A percentile compares a stretch with the other conserved stretches of the same genome.
Evolutionary conservation across 2,797 vertebrate species (phyloP).

Genomic region (Alauda arvensis): DNA sequence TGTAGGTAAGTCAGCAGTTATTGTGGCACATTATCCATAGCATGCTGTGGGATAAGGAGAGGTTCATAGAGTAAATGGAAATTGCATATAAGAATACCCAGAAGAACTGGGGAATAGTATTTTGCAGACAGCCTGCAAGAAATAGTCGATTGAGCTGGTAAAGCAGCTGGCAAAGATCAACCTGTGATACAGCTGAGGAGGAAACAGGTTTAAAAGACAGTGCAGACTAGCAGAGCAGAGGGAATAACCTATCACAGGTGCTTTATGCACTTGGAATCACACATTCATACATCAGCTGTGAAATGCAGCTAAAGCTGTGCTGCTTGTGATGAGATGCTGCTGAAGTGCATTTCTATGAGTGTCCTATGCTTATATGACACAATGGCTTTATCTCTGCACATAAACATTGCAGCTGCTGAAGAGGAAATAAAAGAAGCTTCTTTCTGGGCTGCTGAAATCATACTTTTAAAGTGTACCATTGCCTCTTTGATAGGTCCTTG

Average conservation of each 20-base stretch:
- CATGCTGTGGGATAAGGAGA: background rate
- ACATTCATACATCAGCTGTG: background rate
- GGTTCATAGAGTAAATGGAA: background rate
- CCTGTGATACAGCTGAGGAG: background rate
- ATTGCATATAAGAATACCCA: background rate
- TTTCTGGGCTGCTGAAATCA: background rate
- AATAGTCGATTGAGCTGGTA: background rate
- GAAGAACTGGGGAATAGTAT: background rate
- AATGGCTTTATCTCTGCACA: background rate
- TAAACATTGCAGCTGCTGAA: conserved; percentile 28
- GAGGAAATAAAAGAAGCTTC: background rate
- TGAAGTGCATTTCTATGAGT: conserved; percentile 7
- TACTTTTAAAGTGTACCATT: background rate
- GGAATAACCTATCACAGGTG: background rate
- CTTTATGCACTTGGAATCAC: background rate
- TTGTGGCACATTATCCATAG: background rate
- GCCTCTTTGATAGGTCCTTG: background rate
- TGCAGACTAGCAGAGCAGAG: background rate
- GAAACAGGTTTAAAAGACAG: background rate
- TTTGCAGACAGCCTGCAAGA: background rate
- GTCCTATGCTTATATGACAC: background rate
- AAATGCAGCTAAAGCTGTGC: conserved; percentile 3
- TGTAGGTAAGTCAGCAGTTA: background rate
- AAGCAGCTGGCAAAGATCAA: background rate
- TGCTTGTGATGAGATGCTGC: conserved; percentile 6